Evolutionary conservation across 2,888 invertebrate species (phyloP), one percentile per base, ranked within the genome.

Genomic region (Stenodera caucasica): DNA sequence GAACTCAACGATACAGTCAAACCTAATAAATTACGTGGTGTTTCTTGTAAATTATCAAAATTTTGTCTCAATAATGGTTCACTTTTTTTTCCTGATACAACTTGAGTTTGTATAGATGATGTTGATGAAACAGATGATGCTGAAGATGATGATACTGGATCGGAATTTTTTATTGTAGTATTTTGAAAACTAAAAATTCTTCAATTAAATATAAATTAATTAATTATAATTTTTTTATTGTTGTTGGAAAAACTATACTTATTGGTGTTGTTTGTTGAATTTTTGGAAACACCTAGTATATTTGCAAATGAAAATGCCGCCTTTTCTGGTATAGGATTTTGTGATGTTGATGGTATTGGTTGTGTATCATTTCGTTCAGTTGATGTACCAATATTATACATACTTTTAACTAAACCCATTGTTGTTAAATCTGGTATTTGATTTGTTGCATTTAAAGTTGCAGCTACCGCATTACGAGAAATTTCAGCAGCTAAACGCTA

Each of bases 401-500:
- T 65, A 64, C 72, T 75, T 53, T 78, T 77, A 0, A 74, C 72
- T 15, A 76, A 67, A 5, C 72, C 73, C 9, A 75, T 65, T n/a
- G 71, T 68, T 53, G 57, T 66, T 51, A 70, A 64, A 30, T 72
- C 77, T 51, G 68, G 70, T 57, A 66, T 74, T 53, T 57, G 68
- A 56, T 63, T 56, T 53, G 66, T 63, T 3, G 68, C 65, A 8
- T 73, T 74, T 26, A 78, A 78, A 0, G 84, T 84, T 49, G 85
- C 84, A n/a, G 85, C 81, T 23, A 86, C 82, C 0, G 87, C 84
- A 78, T 88, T 88, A 58, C 88, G 84, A 2, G 88, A 86, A 80
- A 89, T 87, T 78, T 90, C 89, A 55, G 88, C 83, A 0, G 88
- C 84, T 53, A 90, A 80, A 62, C 89, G 84, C 88, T 88, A 77